Evolutionary conservation across 1,140 invertebrate species (phyloP).

Genomic region (Solenopsis fugax): DNA sequence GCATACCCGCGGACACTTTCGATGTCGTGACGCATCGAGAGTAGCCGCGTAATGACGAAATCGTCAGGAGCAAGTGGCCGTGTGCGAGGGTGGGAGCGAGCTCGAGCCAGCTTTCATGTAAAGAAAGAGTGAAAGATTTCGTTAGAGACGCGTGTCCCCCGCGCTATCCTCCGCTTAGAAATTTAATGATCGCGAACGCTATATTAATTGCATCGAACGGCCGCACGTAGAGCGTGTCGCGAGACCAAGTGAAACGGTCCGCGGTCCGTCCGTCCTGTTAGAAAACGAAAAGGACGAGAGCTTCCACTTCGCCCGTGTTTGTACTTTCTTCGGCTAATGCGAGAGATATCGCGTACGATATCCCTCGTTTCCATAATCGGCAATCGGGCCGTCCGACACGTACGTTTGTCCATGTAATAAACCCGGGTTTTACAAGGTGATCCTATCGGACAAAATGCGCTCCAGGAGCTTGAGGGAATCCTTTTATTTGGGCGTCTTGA

Average conservation of each 20-base stretch:
- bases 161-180: slow-evolving; percentile 35
- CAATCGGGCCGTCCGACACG: not conserved
- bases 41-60: slow-evolving; percentile 45
- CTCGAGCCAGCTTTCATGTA: slow-evolving; percentile 14
- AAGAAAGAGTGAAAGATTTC: slow-evolving; percentile 45
- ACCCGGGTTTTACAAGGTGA: not conserved
- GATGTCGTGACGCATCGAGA: slow-evolving; percentile 58
- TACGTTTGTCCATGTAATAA: slow-evolving; percentile 11
- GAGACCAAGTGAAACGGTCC: slow-evolving; percentile 54
- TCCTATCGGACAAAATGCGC: not conserved
- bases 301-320: not conserved
- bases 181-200: slow-evolving; percentile 59
- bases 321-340: slow-evolving; percentile 42
- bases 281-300: slow-evolving; percentile 36
- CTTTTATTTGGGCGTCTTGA: not conserved
- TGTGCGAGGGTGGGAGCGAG: not conserved
- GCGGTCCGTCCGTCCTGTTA: not conserved
- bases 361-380: slow-evolving; percentile 56
- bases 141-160: not conserved
- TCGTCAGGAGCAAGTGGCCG: slow-evolving; percentile 33
- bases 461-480: not conserved
- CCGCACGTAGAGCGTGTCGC: slow-evolving; percentile 29
- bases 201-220: slow-evolving; percentile 58
- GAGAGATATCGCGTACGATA: slow-evolving; percentile 43
- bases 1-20: slow-evolving; percentile 28